phyloP scores from a whole-genome alignment of 2,888 invertebrate genomes.

The Troglohyphantes excavatus region DNA sequence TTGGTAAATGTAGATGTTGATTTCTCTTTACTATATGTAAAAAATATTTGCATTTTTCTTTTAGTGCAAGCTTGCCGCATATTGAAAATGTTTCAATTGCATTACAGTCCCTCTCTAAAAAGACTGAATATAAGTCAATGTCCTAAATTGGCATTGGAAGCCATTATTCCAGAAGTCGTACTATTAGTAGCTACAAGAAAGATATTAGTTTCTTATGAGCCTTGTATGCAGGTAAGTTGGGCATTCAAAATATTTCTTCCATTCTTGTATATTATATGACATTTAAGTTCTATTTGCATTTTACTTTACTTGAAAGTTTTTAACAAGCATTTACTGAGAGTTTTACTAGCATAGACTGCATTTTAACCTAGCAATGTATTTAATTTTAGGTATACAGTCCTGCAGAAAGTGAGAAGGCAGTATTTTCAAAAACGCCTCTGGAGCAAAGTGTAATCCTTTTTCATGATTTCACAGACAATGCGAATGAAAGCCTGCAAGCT shows the following conservation, averaged over 20 bases:
- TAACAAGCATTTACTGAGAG: no score
- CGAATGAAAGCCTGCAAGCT: constrained; percentile 49
- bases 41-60: constrained; percentile 15
- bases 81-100: constrained; percentile 58
- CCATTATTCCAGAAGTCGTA: constrained; percentile 24
- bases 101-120: constrained; percentile 46
- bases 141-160: constrained; percentile 53
- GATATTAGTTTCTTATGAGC: constrained; percentile 64
- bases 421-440: constrained; percentile 45
- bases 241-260: no score
- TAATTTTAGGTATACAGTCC: constrained; percentile 62
- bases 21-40: no score
- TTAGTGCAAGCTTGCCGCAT: constrained; percentile 76
- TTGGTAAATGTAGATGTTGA: no score
- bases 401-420: constrained; percentile 25
- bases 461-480: constrained; percentile 51
- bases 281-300: no score
- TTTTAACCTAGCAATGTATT: not conserved
- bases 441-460: constrained; percentile 45
- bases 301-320: no score
- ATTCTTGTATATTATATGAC: no score
- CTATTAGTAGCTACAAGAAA: constrained; percentile 6
- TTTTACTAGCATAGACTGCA: no score
- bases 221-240: constrained; percentile 61
- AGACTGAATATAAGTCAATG: constrained; percentile 66